phyloP scores from a whole-genome alignment of 2,797 vertebrate species.

The Leptoclinus maculatus region DNA sequence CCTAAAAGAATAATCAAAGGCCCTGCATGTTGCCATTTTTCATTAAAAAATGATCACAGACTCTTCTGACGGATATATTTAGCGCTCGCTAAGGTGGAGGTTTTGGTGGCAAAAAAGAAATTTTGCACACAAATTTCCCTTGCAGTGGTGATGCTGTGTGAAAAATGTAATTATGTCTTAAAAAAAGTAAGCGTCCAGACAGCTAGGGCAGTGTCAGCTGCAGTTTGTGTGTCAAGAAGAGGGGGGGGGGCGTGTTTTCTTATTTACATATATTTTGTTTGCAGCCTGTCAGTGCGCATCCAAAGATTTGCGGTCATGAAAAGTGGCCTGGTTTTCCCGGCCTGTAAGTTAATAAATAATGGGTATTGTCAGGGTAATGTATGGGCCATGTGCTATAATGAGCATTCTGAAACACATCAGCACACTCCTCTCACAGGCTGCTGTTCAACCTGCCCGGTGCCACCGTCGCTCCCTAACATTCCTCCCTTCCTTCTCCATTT shows the following conservation, averaged over 20 bases:
- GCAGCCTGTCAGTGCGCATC: conserved; percentile 75
- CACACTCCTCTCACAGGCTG: conserved; percentile 68
- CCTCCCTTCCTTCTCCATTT: conserved; percentile 24
- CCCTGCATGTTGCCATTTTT: conserved; percentile 35
- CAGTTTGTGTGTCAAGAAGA: conserved; percentile 14
- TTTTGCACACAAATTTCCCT: conserved; percentile 37
- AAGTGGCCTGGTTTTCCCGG: conserved; percentile 74
- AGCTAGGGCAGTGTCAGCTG: conserved; percentile 27
- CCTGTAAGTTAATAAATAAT: conserved; percentile 83
- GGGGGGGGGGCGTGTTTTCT: not conserved
- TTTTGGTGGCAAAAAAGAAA: conserved; percentile 5
- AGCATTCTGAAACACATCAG: conserved; percentile 78
- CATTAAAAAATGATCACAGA: conserved; percentile 40
- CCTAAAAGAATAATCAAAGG: conserved; percentile 40
- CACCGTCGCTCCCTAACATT: conserved; percentile 48
- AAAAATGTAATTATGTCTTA: conserved; percentile 59
- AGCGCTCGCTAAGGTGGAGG: not conserved
- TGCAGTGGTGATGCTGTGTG: conserved; percentile 16
- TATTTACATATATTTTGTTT: conserved; percentile 76
- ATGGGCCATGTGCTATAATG: conserved; percentile 79
- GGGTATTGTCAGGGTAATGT: conserved; percentile 77
- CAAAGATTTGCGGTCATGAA: conserved; percentile 67
- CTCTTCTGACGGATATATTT: conserved; percentile 34
- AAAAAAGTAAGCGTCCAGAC: conserved; percentile 28
- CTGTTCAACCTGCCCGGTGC: conserved; percentile 58